Evolutionary conservation across 2,888 invertebrate species (phyloP).

Genomic region (Oasisia sp.): DNA sequence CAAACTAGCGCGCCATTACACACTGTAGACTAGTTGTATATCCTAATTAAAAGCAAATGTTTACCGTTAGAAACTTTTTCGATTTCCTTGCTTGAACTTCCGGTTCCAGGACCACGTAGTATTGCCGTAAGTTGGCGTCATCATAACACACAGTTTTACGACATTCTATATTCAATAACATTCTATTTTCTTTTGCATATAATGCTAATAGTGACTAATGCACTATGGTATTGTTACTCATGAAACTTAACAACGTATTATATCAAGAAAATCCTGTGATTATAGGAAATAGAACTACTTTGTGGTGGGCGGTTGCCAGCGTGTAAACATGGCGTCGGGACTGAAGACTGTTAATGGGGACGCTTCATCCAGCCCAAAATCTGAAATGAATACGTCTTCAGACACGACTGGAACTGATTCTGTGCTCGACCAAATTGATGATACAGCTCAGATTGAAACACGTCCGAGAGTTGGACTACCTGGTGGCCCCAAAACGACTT

Average conservation of each 20-base stretch:
- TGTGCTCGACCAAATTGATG: slow-evolving; percentile 8
- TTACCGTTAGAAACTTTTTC: slow-evolving; percentile 1
- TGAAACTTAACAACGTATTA: background rate
- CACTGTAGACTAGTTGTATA: background rate
- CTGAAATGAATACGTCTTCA: slow-evolving; percentile 9
- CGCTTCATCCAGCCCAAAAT: background rate
- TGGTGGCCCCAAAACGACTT: slow-evolving; percentile 1
- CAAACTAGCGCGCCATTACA: background rate
- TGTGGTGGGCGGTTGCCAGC: slow-evolving; percentile 35
- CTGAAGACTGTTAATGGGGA: slow-evolving; percentile 14
- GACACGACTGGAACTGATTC: background rate
- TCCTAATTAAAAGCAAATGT: background rate
- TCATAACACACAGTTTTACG: background rate
- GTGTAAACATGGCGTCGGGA: slow-evolving; percentile 41
- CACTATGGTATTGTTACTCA: background rate
- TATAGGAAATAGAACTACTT: background rate
- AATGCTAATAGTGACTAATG: background rate
- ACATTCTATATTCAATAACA: background rate
- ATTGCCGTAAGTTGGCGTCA: background rate
- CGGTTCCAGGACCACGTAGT: slow-evolving; percentile 11
- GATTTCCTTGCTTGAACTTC: slow-evolving; percentile 3
- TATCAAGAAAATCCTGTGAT: background rate
- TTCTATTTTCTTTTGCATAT: background rate
- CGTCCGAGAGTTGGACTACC: background rate
- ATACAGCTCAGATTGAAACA: background rate